Conservation (phyloP, 2,113 vertebrate genomes). For the Vicugna pacos region DNA sequence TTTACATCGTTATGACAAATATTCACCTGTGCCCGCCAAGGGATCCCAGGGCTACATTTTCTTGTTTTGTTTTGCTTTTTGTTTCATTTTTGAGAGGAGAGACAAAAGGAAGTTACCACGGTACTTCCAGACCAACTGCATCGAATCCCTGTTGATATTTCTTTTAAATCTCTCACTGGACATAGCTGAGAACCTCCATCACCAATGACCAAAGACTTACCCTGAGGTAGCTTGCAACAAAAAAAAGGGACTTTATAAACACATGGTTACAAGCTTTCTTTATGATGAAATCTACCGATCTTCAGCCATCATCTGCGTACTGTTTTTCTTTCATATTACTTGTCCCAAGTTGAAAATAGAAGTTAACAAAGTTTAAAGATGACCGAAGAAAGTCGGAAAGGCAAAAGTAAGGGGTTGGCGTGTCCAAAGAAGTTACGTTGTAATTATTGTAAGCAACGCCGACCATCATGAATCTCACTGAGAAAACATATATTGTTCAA, state of each 20-base stretch:
- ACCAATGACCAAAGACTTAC: neutral
- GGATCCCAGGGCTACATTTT: neutral
- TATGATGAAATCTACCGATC: rapidly evolving
- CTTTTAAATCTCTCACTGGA: neutral
- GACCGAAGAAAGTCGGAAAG: too few species aligned
- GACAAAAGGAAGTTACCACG: rapidly evolving
- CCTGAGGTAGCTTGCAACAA: rapidly evolving
- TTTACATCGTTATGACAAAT: neutral
- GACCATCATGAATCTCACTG: neutral
- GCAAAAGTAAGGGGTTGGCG: neutral
- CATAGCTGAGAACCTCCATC: rapidly evolving
- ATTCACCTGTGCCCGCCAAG: rapidly evolving
- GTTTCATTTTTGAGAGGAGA: neutral
- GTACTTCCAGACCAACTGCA: neutral
- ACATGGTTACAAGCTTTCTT: rapidly evolving
- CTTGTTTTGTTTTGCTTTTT: neutral
- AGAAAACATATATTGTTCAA: neutral
- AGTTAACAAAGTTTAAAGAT: neutral
- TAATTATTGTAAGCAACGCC: rapidly evolving
- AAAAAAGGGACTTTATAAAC: neutral
- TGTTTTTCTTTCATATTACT: neutral
- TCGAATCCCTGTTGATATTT: too few species aligned
- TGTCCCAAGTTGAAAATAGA: neutral
- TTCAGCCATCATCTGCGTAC: rapidly evolving
- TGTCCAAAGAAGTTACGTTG: neutral